Evolutionary conservation across 2,888 invertebrate genomes (phyloP), one percentile per base, ranked within the genome.

Genomic region (Trisateles emortualis): DNA sequence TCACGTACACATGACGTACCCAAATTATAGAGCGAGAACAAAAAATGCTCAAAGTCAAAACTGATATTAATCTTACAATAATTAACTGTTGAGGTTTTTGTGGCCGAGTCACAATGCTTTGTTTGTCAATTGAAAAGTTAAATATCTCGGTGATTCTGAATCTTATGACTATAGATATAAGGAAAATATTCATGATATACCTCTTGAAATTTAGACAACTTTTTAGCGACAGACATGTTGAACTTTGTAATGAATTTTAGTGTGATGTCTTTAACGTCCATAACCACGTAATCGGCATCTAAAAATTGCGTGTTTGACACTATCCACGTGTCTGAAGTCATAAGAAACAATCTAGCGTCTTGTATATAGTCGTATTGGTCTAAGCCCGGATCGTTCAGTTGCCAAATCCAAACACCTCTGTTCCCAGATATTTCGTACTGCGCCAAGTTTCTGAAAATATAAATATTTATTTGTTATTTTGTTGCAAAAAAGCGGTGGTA

Each of bases 141-240:
- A n/a, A n/a, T n/a, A n/a, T n/a, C n/a, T n/a, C n/a, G n/a, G n/a
- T n/a, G 22, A 22, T 22, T 22, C 5, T 22, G 22, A 22, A 22
- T 22, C 2, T 22, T 22, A 22, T n/a, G n/a, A n/a, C n/a, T n/a
- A n/a, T n/a, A n/a, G n/a, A n/a, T n/a, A n/a, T n/a, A 32, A 8
- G 39, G 16, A 35, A 40, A 8, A 47, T 5, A 17, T 13, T 14
- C 0, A 33, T 33, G n/a, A 59, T 50, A 52, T 51, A 90, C 87
- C 88, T 95, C 95, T 78, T 95, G 94, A 71, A 95, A 95, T 67
- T 95, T 94, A 2, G 94, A 83, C 32, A 96, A 88, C 62, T 94
- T 88, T 64, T 93, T 94, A 0, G 95, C 95, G 50, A 95, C 73
- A 0, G 95, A 95, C 14, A 95, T 76, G 75, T 95, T 94, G 68